Evolutionary conservation across 2,797 vertebrate genomes (phyloP).

Genomic region (Sebastes minor): DNA sequence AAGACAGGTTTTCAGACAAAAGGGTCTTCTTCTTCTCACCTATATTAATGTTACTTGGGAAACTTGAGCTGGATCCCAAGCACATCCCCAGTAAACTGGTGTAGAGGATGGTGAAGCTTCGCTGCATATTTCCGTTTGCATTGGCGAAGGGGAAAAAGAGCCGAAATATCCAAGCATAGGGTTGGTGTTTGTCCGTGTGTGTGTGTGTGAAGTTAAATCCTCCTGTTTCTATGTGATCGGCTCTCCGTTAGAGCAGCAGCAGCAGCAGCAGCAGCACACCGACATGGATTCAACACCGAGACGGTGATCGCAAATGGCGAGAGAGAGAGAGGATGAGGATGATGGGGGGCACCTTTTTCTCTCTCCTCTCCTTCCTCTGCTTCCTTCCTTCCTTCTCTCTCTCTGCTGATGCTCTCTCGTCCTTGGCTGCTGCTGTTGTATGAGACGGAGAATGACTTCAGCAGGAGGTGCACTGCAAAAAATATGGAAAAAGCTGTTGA

Average conservation of each 20-base stretch:
- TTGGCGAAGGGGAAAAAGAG: slow-evolving; percentile 91
- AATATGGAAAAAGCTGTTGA: slow-evolving; percentile 46
- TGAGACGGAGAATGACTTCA: slow-evolving; percentile 67
- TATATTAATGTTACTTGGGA: slow-evolving; percentile 99
- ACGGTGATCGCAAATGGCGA: slow-evolving; percentile 68
- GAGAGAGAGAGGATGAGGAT: slow-evolving; percentile 79
- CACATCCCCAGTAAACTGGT: slow-evolving; percentile 98
- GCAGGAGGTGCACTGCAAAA: slow-evolving; percentile 58
- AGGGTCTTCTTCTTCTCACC: slow-evolving; percentile 83
- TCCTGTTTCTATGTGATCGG: too few relatives aligned
- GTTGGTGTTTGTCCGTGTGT: slow-evolving; percentile 77
- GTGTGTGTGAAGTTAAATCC: slow-evolving; percentile 65
- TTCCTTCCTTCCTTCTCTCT: slow-evolving; percentile 19
- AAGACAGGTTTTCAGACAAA: not conserved
- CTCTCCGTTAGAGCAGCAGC: slow-evolving; percentile 81
- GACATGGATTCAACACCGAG: slow-evolving; percentile 58
- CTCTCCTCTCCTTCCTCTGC: slow-evolving; percentile 10
- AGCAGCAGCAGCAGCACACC: slow-evolving; percentile 70
- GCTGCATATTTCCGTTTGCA: slow-evolving; percentile 99
- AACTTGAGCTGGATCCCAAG: slow-evolving; percentile 97
- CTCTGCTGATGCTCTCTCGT: slow-evolving; percentile 68
- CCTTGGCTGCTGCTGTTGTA: slow-evolving; percentile 74
- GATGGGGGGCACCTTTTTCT: slow-evolving; percentile 71
- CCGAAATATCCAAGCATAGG: slow-evolving; percentile 92
- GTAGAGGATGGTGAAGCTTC: slow-evolving; percentile 97